Conservation (phyloP, 2,797 vertebrate species). For the Anableps anableps region DNA sequence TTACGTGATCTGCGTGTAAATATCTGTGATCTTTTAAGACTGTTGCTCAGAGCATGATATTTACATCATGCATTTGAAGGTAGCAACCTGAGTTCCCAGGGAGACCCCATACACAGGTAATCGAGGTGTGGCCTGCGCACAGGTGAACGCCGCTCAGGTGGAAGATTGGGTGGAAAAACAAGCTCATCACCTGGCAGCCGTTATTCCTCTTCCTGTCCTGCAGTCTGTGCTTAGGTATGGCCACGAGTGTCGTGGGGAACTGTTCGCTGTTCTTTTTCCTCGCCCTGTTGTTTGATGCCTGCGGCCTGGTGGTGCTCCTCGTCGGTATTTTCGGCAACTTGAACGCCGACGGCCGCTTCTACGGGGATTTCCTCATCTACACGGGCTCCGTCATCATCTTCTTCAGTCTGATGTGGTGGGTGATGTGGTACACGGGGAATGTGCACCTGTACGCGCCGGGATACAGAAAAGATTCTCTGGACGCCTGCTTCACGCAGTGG, state of each 20-base stretch:
- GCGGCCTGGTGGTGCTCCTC: conserved; percentile 74
- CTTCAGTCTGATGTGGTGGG: conserved; percentile 84
- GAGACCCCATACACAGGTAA: neutral
- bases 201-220: conserved; percentile 22
- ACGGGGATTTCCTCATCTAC: conserved; percentile 87
- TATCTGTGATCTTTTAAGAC: too few species aligned
- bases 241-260: conserved; percentile 68
- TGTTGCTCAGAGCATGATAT: neutral
- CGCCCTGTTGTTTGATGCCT: conserved; percentile 73
- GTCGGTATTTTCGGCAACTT: conserved; percentile 82
- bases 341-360: conserved; percentile 72
- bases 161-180: conserved; percentile 18
- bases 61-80: conserved; percentile 24
- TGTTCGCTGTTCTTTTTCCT: conserved; percentile 76
- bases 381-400: conserved; percentile 83
- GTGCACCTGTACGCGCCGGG: conserved; percentile 56
- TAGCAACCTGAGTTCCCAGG: conserved; percentile 4
- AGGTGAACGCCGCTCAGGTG: conserved; percentile 66
- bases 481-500: conserved; percentile 73
- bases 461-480: conserved; percentile 31
- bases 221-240: conserved; percentile 60
- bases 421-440: conserved; percentile 84
- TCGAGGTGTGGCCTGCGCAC: conserved; percentile 50
- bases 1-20: conserved; percentile 1
- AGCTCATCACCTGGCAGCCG: conserved; percentile 9